Conservation (phyloP, 1,140 invertebrate species). For the Drosophila nikananu region DNA sequence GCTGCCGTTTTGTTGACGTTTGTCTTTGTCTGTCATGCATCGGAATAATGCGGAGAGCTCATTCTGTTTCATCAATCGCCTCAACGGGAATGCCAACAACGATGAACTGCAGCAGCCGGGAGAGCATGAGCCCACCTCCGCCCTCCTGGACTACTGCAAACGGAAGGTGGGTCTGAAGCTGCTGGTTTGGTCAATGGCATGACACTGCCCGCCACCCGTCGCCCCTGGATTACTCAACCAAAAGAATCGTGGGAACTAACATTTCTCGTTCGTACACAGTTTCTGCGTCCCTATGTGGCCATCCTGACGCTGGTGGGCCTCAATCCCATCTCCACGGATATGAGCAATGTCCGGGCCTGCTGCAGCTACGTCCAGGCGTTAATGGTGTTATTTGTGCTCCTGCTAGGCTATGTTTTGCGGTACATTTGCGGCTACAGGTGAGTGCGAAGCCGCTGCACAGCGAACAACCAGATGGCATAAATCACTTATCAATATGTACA, state of each 20-base stretch:
- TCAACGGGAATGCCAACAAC: constrained; percentile 83
- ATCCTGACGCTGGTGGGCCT: constrained; percentile 91
- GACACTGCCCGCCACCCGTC: not conserved
- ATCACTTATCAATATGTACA: constrained; percentile 1
- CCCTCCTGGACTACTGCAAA: constrained; percentile 91
- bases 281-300: constrained; percentile 90
- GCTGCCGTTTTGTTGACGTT: constrained; percentile 2
- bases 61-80: constrained; percentile 80
- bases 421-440: constrained; percentile 92
- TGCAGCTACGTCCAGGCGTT: constrained; percentile 89
- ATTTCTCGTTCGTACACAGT: constrained; percentile 85
- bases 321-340: constrained; percentile 89
- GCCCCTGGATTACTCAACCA: constrained; percentile 8
- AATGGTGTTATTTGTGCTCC: constrained; percentile 88
- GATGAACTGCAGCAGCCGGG: constrained; percentile 88
- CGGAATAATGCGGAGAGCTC: constrained; percentile 79
- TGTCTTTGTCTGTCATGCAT: constrained; percentile 65
- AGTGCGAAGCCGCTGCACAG: constrained; percentile 29
- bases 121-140: constrained; percentile 90
- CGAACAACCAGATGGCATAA: constrained; percentile 5
- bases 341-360: constrained; percentile 87
- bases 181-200: not conserved
- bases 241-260: constrained; percentile 10
- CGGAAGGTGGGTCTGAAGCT: constrained; percentile 86
- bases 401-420: constrained; percentile 90